Conservation (phyloP, 2,797 vertebrate species). For the Neosalanx taihuensis region DNA sequence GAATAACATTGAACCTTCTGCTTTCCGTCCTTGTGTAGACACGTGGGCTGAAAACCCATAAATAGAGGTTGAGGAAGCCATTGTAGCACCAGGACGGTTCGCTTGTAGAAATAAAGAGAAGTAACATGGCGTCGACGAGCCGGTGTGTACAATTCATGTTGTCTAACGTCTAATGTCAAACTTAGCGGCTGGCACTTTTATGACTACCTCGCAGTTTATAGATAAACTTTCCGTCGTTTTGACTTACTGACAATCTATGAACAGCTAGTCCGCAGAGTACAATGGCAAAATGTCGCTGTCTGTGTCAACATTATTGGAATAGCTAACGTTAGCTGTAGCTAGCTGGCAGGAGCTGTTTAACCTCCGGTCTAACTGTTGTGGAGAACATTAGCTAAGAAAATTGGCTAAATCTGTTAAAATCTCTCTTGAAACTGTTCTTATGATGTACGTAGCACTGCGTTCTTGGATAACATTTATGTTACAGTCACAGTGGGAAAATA, state of each 20-base stretch:
- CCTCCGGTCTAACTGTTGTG: not conserved
- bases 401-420: too few relatives aligned
- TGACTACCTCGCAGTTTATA: not conserved
- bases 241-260: not conserved
- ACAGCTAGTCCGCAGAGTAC: not conserved
- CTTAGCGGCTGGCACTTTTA: not conserved
- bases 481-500: not conserved
- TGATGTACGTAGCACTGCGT: too few relatives aligned
- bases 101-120: conserved; percentile 21
- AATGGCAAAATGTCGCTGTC: not conserved
- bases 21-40: conserved; percentile 30
- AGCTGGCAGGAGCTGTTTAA: not conserved
- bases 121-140: conserved; percentile 75
- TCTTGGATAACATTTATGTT: too few relatives aligned
- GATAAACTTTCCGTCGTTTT: not conserved
- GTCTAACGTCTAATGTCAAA: not conserved
- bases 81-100: conserved; percentile 39
- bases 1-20: conserved; percentile 34
- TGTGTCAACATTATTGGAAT: not conserved
- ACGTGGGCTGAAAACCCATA: conserved; percentile 68
- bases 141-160: conserved; percentile 62
- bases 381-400: not conserved
- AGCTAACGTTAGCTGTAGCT: not conserved
- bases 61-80: conserved; percentile 37
- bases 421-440: too few relatives aligned